These are phyloP conservation scores for Scaptomyza pallida DNA, from an alignment of 1,140 invertebrate species.

Conservation along the genomic window DNA sequence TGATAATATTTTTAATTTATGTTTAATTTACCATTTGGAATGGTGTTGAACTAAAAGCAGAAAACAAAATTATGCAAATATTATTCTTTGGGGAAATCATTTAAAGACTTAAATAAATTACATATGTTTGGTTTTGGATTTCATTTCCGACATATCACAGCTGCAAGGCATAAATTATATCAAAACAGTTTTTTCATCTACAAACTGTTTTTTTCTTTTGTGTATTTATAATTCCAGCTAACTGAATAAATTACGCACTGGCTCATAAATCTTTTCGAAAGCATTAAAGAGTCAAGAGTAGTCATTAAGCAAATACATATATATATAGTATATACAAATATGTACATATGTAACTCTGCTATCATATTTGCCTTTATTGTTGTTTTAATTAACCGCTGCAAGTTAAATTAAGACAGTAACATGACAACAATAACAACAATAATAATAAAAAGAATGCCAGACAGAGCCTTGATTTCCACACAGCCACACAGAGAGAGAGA, in stretches of 20 bases:
- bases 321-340: too few relatives aligned
- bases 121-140: neutral
- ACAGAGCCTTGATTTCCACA: conserved; percentile 20
- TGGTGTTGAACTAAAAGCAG: neutral
- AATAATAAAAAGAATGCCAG: conserved; percentile 30
- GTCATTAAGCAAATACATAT: conserved; percentile 21
- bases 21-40: neutral
- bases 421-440: conserved; percentile 29
- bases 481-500: conserved; percentile 37
- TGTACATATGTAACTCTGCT: neutral
- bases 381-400: conserved; percentile 69
- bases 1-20: conserved; percentile 14
- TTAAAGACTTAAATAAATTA: neutral
- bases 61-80: neutral
- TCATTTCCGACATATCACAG: neutral
- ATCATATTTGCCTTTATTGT: conserved; percentile 42
- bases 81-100: neutral
- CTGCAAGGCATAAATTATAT: neutral
- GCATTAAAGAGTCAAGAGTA: conserved; percentile 14
- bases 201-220: too few relatives aligned
- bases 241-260: neutral
- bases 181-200: too few relatives aligned
- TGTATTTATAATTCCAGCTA: neutral
- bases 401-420: conserved; percentile 76
- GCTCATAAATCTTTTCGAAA: neutral